Conservation (phyloP, 1,140 invertebrate genomes). For the Samia ricini region DNA sequence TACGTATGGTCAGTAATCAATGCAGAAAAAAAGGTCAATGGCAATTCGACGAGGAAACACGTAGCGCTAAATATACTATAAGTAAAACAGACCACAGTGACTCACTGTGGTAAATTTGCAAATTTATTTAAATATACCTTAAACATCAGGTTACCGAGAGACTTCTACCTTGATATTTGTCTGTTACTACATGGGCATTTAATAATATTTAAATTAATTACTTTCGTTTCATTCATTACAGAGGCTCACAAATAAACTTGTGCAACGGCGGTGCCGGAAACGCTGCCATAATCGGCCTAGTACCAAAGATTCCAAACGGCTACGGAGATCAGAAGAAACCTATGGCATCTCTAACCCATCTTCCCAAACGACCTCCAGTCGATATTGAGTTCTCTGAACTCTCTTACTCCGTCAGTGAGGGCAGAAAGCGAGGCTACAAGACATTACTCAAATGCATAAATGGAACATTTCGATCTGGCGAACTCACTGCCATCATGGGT, state of each 20-base stretch:
- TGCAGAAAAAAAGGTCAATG: too few species aligned
- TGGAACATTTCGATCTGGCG: conserved; percentile 87
- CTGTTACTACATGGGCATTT: too few species aligned
- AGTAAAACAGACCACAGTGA: too few species aligned
- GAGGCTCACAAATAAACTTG: conserved; percentile 81
- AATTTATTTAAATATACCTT: too few species aligned
- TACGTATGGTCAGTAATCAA: too few species aligned
- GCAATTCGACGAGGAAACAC: too few species aligned
- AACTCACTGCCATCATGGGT: conserved; percentile 95
- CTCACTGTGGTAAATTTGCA: too few species aligned
- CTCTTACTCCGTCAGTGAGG: conserved; percentile 91
- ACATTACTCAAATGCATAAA: conserved; percentile 91
- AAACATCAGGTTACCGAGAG: too few species aligned
- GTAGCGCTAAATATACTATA: too few species aligned
- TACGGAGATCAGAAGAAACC: conserved; percentile 80
- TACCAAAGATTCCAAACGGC: conserved; percentile 83
- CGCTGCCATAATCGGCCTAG: conserved; percentile 76
- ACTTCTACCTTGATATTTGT: too few species aligned
- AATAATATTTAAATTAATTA: too few species aligned
- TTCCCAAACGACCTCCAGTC: conserved; percentile 89
- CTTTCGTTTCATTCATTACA: conserved; percentile 38
- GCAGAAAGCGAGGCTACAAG: conserved; percentile 87
- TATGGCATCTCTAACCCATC: conserved; percentile 83
- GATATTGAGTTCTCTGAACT: conserved; percentile 92
- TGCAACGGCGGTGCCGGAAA: conserved; percentile 82